Evolutionary conservation across 2,797 vertebrate species (phyloP).

Genomic region (Podargus strigoides): DNA sequence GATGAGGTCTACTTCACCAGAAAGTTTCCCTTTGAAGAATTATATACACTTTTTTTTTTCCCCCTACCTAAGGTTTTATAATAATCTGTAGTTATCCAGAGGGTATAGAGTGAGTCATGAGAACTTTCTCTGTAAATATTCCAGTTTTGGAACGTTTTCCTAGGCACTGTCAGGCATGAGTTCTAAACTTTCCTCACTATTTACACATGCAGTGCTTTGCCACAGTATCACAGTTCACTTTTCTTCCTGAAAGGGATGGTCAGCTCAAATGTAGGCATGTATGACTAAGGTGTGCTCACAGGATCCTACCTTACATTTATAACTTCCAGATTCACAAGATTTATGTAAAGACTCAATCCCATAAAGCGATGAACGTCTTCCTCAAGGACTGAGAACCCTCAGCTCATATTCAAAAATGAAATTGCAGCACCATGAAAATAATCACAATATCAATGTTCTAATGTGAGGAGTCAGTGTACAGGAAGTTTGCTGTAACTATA

Average conservation of each 20-base stretch:
- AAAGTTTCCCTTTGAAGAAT: not conserved
- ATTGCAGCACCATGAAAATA: not conserved
- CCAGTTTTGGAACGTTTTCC: not conserved
- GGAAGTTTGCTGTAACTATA: not conserved
- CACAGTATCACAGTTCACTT: not conserved
- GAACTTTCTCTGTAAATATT: not conserved
- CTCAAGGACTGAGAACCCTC: not conserved
- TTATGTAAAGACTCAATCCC: not conserved
- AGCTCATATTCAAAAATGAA: not conserved
- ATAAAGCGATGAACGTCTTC: not conserved
- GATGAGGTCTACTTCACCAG: not conserved
- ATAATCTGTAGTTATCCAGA: not conserved
- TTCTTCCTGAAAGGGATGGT: not conserved
- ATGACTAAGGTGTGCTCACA: not conserved
- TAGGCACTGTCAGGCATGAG: fast-evolving
- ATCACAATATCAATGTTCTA: not conserved
- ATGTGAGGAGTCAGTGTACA: not conserved
- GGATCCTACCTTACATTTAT: not conserved
- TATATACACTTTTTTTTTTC: not conserved
- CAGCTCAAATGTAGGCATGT: not conserved
- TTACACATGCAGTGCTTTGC: not conserved
- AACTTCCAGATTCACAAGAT: not conserved
- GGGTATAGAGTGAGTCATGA: not conserved
- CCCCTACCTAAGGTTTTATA: not conserved
- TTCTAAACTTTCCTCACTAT: too few relatives aligned